Percentiles rank a stretch among this genome's conserved stretches.
Conservation (phyloP, 2,797 vertebrate genomes). For the Clarias platycephalus region DNA sequence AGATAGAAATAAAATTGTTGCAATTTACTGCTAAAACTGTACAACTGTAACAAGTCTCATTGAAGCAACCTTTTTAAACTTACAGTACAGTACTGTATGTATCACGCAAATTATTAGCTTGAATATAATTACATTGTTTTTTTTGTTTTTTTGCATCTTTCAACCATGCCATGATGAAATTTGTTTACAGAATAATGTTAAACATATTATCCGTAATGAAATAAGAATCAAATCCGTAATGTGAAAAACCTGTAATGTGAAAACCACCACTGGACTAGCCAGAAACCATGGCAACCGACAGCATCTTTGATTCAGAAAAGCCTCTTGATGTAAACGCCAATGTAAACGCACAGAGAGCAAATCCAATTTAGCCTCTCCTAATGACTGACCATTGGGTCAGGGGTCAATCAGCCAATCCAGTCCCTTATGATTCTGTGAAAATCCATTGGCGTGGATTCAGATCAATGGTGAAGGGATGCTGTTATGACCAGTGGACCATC, state of each 20-base stretch:
- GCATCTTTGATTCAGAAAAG: neutral
- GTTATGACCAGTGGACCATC: neutral
- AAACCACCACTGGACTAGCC: neutral
- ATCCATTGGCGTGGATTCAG: neutral
- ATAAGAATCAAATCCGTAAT: neutral
- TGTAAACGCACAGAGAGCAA: neutral
- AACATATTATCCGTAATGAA: neutral
- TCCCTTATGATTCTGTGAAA: neutral
- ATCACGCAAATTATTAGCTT: neutral
- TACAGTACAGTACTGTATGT: neutral
- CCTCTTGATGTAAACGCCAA: neutral
- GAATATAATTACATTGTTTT: neutral
- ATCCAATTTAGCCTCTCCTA: neutral
- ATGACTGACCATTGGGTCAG: neutral
- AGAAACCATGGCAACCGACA: neutral
- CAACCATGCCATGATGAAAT: neutral
- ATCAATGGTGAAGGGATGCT: neutral
- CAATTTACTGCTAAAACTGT: neutral
- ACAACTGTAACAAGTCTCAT: too few relatives aligned
- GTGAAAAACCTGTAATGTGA: neutral
- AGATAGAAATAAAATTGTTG: neutral
- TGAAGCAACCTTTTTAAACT: neutral
- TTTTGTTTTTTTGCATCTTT: neutral
- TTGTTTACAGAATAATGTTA: neutral
- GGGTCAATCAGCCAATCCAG: neutral